Base-by-base conservation (phyloP, 2,888 invertebrate genomes). In the Phaedon cochleariae region DNA sequence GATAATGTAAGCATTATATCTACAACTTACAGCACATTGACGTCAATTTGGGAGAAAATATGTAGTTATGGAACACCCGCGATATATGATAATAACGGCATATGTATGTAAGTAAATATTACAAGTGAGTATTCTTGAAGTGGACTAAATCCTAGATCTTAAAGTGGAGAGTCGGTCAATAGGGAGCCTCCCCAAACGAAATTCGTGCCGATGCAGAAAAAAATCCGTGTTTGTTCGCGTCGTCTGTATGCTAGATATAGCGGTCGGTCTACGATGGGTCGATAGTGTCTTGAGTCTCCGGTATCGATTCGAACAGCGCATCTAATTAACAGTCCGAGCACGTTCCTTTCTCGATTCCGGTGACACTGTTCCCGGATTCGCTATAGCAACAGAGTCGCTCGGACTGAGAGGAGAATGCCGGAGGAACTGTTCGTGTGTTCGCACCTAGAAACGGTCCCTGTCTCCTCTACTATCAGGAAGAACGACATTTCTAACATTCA, bases 281-380 rank as follows among this genome's bases (percentile, higher is more conserved):
- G 76, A 76, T 76, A 76, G 57, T 46, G 73, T 76, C 74, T 76
- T 76, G 73, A 73, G 76, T 73, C 74, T 73, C 73, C 71, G 67
- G 77, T 83, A 84, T 84, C 83, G 84, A 84, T 84, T 83, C 76
- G 75, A n/a, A 76, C 76, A 72, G 77, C 82, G 82, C 82, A 82
- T 82, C 83, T 83, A 84, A 83, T 84, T 84, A 83, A 80, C 79
- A 84, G 81, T 82, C 84, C 78, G 76, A 76, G 82, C 84, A 84
- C 84, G 84, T 83, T 76, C 79, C 78, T 76, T 76, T 79, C 77
- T 79, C 80, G 81, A 83, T 82, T 83, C 83, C 82, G 82, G 82
- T 84, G 84, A 84, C 84, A 84, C 83, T 83, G 82, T 83, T 84
- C 80, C 81, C 77, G 79, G 77, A 79, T 79, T 79, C 78, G 71